Conservation (phyloP, 2,888 invertebrate species). For the Neoscelio sp. region DNA sequence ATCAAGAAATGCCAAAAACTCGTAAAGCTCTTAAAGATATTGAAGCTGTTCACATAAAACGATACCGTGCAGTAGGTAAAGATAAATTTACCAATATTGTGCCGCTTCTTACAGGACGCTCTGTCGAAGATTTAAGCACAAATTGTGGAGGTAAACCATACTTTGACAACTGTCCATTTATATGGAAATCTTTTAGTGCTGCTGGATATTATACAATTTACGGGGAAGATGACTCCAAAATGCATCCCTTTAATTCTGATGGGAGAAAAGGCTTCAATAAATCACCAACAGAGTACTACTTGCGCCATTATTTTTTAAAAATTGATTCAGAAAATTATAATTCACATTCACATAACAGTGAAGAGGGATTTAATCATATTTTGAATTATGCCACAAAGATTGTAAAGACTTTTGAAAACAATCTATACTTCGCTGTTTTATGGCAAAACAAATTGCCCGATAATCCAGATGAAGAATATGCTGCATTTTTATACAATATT, state of each 20-base stretch:
- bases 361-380: conserved; percentile 2
- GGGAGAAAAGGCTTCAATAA: no score
- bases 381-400: conserved; percentile 12
- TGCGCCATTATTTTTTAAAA: conserved; percentile 8
- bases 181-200: conserved; percentile 2
- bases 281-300: conserved; percentile 19
- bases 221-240: conserved; percentile 21
- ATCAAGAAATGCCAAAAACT: conserved; percentile 17
- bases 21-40: not conserved
- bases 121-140: not conserved
- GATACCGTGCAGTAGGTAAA: conserved; percentile 14
- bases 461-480: conserved; percentile 10
- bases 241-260: no score
- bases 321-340: not conserved
- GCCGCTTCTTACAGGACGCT: conserved; percentile 23
- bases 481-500: conserved; percentile 10
- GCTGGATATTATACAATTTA: conserved; percentile 8
- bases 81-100: conserved; percentile 12
- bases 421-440: conserved; percentile 20
- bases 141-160: not conserved
- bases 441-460: conserved; percentile 27
- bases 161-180: not conserved
- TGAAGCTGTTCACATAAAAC: not conserved
- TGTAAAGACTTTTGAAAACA: not conserved
- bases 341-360: not conserved